These are phyloP conservation scores for Eulacestoma nigropectus DNA, from an alignment of 2,113 vertebrate species.

Conservation along the genomic window DNA sequence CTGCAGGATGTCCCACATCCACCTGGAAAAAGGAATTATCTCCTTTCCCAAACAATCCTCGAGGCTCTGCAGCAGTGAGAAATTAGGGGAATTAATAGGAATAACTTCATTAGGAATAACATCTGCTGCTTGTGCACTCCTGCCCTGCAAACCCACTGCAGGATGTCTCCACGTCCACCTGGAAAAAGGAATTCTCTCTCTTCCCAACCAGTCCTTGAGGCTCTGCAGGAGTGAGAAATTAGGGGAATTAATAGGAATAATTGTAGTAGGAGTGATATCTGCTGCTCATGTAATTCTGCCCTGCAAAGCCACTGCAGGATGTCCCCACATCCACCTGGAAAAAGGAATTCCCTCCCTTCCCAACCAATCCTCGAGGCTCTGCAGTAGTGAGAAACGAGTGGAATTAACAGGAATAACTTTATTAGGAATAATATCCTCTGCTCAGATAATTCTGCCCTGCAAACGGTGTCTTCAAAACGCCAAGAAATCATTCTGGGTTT, in stretches of 20 bases:
- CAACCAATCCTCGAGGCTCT: neutral
- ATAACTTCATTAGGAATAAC: neutral
- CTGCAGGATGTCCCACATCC: neutral
- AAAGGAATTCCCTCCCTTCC: neutral
- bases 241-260: neutral
- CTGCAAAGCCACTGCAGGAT: neutral
- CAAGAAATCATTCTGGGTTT: neutral
- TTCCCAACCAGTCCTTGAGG: neutral
- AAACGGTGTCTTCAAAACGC: rapidly evolving
- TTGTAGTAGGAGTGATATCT: rapidly evolving
- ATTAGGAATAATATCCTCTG: neutral
- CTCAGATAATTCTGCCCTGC: neutral
- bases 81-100: neutral
- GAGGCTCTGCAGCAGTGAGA: neutral
- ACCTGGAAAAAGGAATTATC: neutral
- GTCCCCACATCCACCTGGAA: neutral
- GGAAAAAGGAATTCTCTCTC: neutral
- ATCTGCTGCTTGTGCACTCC: neutral
- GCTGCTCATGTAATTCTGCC: neutral
- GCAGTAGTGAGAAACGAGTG: neutral
- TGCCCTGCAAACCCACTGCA: neutral
- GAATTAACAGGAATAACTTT: neutral
- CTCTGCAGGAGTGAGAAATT: neutral
- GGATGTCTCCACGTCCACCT: neutral
- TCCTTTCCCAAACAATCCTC: too few species aligned